phyloP scores from a whole-genome alignment of 1,140 invertebrate genomes.

The Heliothis subflexa region DNA sequence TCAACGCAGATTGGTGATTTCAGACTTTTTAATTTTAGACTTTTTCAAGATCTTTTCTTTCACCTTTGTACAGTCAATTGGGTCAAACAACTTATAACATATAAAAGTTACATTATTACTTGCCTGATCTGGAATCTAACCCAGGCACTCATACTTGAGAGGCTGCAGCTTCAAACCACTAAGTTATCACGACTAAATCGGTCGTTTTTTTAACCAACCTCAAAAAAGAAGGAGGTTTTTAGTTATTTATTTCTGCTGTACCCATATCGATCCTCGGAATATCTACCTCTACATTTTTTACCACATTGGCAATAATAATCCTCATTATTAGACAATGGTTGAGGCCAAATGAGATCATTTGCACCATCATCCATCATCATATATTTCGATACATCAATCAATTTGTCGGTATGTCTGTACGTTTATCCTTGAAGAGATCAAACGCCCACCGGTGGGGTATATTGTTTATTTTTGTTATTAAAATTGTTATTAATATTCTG shows the following conservation, averaged over 20 bases:
- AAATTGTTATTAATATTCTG: conserved; percentile 36
- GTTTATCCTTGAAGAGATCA: conserved; percentile 16
- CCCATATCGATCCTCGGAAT: neutral
- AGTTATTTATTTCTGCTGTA: neutral
- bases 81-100: no score
- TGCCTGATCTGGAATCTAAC: no score
- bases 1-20: no score
- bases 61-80: no score
- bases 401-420: conserved; percentile 28
- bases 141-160: no score
- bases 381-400: conserved; percentile 74
- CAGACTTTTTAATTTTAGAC: no score
- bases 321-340: conserved; percentile 43
- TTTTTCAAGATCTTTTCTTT: no score
- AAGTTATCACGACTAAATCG: no score
- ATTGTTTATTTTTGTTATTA: conserved; percentile 41
- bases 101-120: no score
- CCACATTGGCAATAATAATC: conserved; percentile 11
- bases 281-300: neutral
- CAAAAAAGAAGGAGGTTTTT: neutral
- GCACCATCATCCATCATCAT: conserved; percentile 57
- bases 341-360: conserved; percentile 76
- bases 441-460: conserved; percentile 16
- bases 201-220: no score
- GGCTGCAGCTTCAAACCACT: no score